Conservation (phyloP, 2,797 vertebrate genomes). For the Hoplostethus mediterraneus region DNA sequence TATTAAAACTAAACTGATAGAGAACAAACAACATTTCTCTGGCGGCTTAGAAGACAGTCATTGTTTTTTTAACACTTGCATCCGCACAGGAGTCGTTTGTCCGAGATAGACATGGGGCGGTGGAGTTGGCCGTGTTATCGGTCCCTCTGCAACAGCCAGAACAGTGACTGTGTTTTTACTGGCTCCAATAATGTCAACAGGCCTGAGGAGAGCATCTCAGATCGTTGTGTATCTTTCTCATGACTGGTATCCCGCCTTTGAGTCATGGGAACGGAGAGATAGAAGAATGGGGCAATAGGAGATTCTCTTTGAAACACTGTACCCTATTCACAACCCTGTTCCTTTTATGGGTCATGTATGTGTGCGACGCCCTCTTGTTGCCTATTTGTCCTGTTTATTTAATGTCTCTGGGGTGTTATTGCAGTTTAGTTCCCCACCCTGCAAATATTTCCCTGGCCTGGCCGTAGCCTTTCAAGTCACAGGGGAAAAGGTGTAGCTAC, state of each 20-base stretch:
- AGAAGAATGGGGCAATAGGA: neutral
- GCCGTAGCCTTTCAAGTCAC: slow-evolving; percentile 64
- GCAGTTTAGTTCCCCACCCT: slow-evolving; percentile 61
- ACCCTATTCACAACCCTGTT: slow-evolving; percentile 7
- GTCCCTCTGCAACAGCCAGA: slow-evolving; percentile 25
- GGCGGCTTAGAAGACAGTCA: slow-evolving; percentile 13
- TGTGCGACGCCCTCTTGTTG: slow-evolving; percentile 45
- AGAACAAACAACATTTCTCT: slow-evolving; percentile 34
- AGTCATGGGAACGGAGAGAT: slow-evolving; percentile 25
- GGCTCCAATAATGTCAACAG: slow-evolving; percentile 27
- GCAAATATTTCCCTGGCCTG: slow-evolving; percentile 75
- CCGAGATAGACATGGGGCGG: slow-evolving; percentile 6
- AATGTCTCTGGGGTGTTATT: slow-evolving; percentile 55
- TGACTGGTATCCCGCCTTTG: neutral
- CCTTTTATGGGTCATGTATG: slow-evolving; percentile 34
- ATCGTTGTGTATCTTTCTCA: slow-evolving; percentile 38
- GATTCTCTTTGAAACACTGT: slow-evolving; percentile 25
- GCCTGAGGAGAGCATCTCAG: slow-evolving; percentile 27
- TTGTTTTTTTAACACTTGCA: neutral
- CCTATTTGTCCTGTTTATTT: slow-evolving; percentile 59
- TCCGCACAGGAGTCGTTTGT: slow-evolving; percentile 32
- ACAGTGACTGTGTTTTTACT: slow-evolving; percentile 38
- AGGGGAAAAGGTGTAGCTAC: slow-evolving; percentile 63
- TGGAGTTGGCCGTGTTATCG: slow-evolving; percentile 17
- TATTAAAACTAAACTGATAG: slow-evolving; percentile 26